Percentiles rank a stretch among this genome's conserved stretches.
These are phyloP conservation scores for Willowsia nigromaculata DNA, from an alignment of 2,888 invertebrate genomes.

Conservation along the genomic window DNA sequence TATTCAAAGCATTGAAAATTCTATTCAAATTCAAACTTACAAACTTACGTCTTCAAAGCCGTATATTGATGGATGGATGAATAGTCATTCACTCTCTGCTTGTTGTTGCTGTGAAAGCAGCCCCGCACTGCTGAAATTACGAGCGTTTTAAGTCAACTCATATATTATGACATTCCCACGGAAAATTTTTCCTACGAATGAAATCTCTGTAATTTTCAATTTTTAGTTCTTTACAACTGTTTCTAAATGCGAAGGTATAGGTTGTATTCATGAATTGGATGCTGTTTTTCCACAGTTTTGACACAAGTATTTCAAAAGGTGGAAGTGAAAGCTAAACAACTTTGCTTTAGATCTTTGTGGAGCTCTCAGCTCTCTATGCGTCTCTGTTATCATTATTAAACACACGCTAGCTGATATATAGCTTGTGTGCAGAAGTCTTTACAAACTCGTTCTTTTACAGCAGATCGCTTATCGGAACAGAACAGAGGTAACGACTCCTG, in stretches of 20 bases:
- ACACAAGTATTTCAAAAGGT: not conserved
- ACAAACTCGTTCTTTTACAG: not conserved
- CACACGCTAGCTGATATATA: not conserved
- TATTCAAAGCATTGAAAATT: not conserved
- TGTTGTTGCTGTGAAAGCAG: not conserved
- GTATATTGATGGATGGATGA: not conserved
- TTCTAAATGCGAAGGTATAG: too few species aligned
- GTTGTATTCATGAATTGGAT: too few species aligned
- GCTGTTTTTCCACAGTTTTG: not conserved
- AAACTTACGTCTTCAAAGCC: not conserved
- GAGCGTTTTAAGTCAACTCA: too few species aligned
- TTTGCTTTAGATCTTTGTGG: not conserved
- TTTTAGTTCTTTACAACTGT: too few species aligned
- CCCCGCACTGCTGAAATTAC: too few species aligned
- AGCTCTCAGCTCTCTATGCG: not conserved
- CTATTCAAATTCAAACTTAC: not conserved
- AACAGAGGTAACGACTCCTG: not conserved
- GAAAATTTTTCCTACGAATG: too few species aligned
- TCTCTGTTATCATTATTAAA: not conserved
- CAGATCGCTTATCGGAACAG: slow-evolving; percentile 1
- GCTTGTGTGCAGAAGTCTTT: not conserved
- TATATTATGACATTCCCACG: not conserved
- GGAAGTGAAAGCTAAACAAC: not conserved
- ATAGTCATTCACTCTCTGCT: slow-evolving; percentile 12
- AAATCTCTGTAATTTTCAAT: too few species aligned